Evolutionary conservation across 2,113 vertebrate genomes (phyloP), one percentile per base, ranked within the genome.

Genomic region (Pseudopipra pipra): DNA sequence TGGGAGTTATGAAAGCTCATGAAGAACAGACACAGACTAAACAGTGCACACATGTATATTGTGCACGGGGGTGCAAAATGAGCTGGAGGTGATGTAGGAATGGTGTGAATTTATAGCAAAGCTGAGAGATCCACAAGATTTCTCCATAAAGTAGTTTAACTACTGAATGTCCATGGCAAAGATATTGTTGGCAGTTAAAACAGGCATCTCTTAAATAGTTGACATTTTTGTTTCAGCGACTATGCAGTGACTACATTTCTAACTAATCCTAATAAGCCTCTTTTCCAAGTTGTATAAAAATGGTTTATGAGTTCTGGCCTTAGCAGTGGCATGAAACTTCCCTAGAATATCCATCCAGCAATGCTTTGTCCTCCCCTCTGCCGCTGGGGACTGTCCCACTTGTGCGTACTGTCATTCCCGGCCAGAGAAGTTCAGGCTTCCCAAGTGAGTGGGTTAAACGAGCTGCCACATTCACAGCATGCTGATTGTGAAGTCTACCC

Each of bases 11-110:
- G 79, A 94, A 95, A 81, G 65, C 83, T 94, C 24, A 5, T 8
- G 6, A 95, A 84, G 88, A 96, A 44, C 95, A 92, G 93, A 90
- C 96, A 70, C 92, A 95, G 90, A 95, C 96, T 94, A 94, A 97
- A 93, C 96, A 96, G 76, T 68, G 83, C 80, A 67, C 92, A 81
- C 80, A 44, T 87, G 79, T 80, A 56, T 68, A 27, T 44, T 47
- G 87, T 93, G 85, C 66, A 35, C 47, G 46, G 68, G 33, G 68
- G 79, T 66, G 78, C 92, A 84, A 71, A 93, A 93, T 67, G 85
- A 77, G 79, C 93, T 92, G 92, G 92, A 88, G 73, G 39, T 92
- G 94, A 66, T 86, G 82, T 43, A 93, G 83, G 85, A 92, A 90
- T 81, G 75, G 80, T 93, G 73, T 80, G 78, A 93, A 96, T 85